Percentiles rank a stretch among this genome's conserved stretches.
phyloP scores from a whole-genome alignment of 2,888 invertebrate genomes.

The Cotesia congregata region DNA sequence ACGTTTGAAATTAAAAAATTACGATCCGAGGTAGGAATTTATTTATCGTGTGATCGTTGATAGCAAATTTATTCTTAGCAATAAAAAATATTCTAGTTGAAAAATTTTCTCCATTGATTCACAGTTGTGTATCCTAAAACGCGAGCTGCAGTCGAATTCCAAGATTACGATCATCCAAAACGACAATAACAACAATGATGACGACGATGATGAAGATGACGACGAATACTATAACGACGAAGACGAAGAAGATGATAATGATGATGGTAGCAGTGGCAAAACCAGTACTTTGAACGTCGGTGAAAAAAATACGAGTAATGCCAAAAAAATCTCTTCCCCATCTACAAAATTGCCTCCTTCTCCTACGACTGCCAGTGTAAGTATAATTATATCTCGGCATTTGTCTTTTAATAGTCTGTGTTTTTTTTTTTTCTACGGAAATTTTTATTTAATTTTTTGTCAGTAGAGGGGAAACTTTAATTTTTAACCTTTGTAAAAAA shows the following conservation, averaged over 20 bases:
- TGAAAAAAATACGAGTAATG: not conserved
- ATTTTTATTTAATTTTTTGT: no score
- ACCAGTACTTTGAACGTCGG: not conserved
- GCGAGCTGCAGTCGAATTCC: conserved; percentile 79
- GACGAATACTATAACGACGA: not conserved
- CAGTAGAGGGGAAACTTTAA: no score
- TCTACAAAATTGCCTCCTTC: not conserved
- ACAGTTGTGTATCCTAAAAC: conserved; percentile 85
- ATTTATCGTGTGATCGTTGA: no score
- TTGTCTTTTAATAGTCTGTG: no score
- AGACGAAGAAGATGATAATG: not conserved
- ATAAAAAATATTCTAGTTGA: conserved; percentile 46
- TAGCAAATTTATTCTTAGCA: no score
- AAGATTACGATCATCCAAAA: conserved; percentile 52
- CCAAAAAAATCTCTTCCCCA: not conserved
- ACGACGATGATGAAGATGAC: not conserved
- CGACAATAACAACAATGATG: not conserved
- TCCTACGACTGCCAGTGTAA: not conserved
- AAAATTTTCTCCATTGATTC: not conserved
- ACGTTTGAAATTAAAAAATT: conserved; percentile 90
- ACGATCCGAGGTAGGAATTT: conserved; percentile 80
- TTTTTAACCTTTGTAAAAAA: no score
- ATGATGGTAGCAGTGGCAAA: not conserved
- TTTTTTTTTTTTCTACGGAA: no score
- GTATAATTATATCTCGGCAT: not conserved